A percentile compares a stretch with the other conserved stretches of the same genome.
These are phyloP conservation scores for Drosophila persimilis DNA, from an alignment of 1,140 invertebrate genomes.

Conservation along the genomic window DNA sequence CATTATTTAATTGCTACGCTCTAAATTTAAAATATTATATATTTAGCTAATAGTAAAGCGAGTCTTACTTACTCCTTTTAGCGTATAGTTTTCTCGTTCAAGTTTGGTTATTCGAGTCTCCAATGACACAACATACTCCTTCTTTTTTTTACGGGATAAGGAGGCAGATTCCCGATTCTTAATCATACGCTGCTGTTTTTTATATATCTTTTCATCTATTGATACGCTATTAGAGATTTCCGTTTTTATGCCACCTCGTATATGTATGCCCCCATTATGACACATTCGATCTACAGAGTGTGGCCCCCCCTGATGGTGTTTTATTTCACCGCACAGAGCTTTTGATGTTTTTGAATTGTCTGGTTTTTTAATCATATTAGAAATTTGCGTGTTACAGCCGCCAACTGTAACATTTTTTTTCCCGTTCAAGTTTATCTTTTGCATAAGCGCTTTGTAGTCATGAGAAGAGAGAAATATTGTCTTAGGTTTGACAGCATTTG, in stretches of 20 bases:
- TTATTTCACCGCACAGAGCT: too few relatives aligned
- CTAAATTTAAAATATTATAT: background rate
- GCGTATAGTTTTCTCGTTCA: constrained; percentile 88
- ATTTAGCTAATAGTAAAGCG: background rate
- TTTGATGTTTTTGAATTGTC: constrained; percentile 51
- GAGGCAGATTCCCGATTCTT: constrained; percentile 96
- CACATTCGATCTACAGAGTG: too few relatives aligned
- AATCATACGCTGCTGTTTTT: constrained; percentile 94
- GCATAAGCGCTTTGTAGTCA: constrained; percentile 84
- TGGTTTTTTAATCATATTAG: constrained; percentile 81
- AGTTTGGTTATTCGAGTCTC: constrained; percentile 89
- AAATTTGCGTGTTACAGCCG: constrained; percentile 49
- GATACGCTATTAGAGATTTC: constrained; percentile 40
- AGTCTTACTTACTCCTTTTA: constrained; percentile 87
- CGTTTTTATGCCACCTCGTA: background rate
- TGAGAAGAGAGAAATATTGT: constrained; percentile 84
- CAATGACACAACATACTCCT: constrained; percentile 92
- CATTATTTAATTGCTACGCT: too few relatives aligned
- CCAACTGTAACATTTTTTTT: constrained; percentile 55
- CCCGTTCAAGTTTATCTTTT: constrained; percentile 80
- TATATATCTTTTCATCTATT: constrained; percentile 86
- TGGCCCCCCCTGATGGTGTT: too few relatives aligned
- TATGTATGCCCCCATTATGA: background rate
- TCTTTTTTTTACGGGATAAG: constrained; percentile 95
- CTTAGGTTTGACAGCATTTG: constrained; percentile 59